phyloP scores from a whole-genome alignment of 2,888 invertebrate species.

The Erebia aethiops region DNA sequence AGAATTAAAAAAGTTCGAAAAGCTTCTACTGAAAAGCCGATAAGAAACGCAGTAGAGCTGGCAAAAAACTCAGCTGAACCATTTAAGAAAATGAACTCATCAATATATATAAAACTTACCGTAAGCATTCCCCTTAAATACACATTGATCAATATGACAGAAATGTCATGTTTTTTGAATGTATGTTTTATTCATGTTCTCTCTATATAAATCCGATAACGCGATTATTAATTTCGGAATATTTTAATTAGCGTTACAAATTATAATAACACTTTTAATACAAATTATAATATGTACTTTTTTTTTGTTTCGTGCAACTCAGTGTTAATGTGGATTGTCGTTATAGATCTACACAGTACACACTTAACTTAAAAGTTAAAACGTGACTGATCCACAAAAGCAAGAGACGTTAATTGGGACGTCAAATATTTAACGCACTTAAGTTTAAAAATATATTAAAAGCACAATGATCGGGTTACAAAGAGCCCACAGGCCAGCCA shows the following conservation, averaged over 20 bases:
- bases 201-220: neutral
- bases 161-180: constrained; percentile 14
- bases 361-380: neutral
- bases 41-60: too few species aligned
- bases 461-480: constrained; percentile 36
- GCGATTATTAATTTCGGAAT: constrained; percentile 9
- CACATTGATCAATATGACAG: neutral
- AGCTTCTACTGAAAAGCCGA: too few species aligned
- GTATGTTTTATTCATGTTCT: constrained; percentile 5
- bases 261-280: too few species aligned
- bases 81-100: neutral
- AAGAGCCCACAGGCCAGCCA: constrained; percentile 49
- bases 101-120: neutral
- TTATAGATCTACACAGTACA: too few species aligned
- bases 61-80: too few species aligned
- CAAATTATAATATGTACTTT: too few species aligned
- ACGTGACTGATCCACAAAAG: neutral
- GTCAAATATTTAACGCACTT: constrained; percentile 20
- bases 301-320: neutral
- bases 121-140: constrained; percentile 3
- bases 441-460: constrained; percentile 37
- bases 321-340: too few species aligned
- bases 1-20: too few species aligned
- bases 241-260: constrained; percentile 3
- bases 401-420: neutral